A percentile compares a stretch with the other conserved stretches of the same genome.
These are phyloP conservation scores for Mya arenaria DNA, from an alignment of 1,140 invertebrate species.

Conservation along the genomic window DNA sequence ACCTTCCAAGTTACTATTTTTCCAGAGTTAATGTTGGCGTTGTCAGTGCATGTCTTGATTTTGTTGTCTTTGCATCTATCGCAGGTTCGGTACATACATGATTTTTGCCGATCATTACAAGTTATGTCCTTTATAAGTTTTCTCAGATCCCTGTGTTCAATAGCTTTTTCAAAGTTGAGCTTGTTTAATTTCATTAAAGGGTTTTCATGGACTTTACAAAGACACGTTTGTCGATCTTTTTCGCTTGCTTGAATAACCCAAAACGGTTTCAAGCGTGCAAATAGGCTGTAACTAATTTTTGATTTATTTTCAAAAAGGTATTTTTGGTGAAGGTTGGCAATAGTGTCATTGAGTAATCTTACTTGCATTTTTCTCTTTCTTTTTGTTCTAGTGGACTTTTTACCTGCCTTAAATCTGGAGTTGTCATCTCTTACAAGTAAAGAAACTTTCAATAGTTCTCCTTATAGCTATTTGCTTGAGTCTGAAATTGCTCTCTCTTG, in stretches of 20 bases:
- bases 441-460: too few relatives aligned
- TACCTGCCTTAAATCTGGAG: not conserved
- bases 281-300: conserved; percentile 31
- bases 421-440: not conserved
- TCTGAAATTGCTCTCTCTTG: not conserved
- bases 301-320: not conserved
- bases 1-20: not conserved
- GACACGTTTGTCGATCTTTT: conserved; percentile 51
- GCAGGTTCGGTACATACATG: conserved; percentile 22
- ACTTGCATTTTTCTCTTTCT: too few relatives aligned
- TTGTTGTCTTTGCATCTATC: not conserved
- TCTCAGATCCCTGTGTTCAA: not conserved
- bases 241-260: conserved; percentile 29
- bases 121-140: not conserved
- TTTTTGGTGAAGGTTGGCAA: not conserved
- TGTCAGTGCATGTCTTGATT: not conserved
- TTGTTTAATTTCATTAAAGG: not conserved
- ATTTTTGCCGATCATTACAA: not conserved
- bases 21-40: too few relatives aligned
- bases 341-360: not conserved
- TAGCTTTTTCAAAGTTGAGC: not conserved
- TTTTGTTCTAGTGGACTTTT: not conserved
- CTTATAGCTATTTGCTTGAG: too few relatives aligned
- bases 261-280: conserved; percentile 30
- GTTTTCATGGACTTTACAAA: conserved; percentile 48